Percentiles rank a stretch among this genome's conserved stretches.
Conservation (phyloP, 2,888 invertebrate genomes). For the Carabus problematicus region DNA sequence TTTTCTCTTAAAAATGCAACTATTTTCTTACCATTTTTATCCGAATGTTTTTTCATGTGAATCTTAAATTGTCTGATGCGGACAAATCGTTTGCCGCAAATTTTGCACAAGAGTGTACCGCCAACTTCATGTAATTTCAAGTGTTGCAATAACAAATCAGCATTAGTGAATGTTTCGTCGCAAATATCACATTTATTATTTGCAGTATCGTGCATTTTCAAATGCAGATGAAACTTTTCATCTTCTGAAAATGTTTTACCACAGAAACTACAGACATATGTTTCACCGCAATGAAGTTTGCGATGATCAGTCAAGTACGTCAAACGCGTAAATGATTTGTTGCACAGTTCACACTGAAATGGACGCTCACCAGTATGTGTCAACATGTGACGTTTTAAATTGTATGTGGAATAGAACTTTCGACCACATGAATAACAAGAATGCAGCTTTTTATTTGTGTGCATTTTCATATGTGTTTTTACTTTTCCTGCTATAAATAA, state of each 20-base stretch:
- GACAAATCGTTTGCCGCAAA: background rate
- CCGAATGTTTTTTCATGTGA: constrained; percentile 7
- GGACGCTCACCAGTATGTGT: constrained; percentile 6
- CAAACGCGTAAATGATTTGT: constrained; percentile 4
- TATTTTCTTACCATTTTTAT: background rate
- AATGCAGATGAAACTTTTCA: background rate
- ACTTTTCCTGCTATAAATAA: background rate
- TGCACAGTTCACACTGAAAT: constrained; percentile 8
- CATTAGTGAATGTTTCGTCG: background rate
- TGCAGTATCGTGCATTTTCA: background rate
- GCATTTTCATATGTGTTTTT: constrained; percentile 1
- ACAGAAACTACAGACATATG: constrained; percentile 2
- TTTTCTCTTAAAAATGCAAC: too few species aligned
- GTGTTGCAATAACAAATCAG: background rate
- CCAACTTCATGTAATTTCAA: background rate
- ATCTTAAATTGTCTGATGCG: background rate
- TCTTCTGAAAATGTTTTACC: background rate
- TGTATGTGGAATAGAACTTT: background rate
- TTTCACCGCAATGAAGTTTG: constrained; percentile 2
- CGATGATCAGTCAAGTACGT: constrained; percentile 1
- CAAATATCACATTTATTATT: constrained; percentile 6
- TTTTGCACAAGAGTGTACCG: constrained; percentile 1
- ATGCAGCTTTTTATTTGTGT: background rate
- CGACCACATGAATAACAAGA: constrained; percentile 8
- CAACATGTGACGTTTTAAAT: constrained; percentile 9